Conservation (phyloP, 2,113 vertebrate species). For the Salvelinus alpinus region DNA sequence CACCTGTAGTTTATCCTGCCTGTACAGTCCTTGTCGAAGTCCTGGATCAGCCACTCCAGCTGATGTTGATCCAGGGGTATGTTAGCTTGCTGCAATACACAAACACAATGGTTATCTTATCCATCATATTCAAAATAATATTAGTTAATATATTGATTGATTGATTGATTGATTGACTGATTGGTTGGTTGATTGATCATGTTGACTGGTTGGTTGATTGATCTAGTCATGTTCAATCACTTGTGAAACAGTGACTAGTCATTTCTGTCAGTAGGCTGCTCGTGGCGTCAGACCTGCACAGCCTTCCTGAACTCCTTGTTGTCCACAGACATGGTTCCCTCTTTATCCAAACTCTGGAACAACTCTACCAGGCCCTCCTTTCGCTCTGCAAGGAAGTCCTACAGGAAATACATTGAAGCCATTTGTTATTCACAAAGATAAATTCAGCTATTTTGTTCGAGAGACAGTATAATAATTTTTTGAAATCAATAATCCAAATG, state of each 20-base stretch:
- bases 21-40: slow-evolving; percentile 55
- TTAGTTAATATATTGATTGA: no score
- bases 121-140: neutral
- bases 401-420: neutral
- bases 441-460: no score
- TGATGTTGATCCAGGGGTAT: slow-evolving; percentile 66
- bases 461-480: neutral
- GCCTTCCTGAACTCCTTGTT: slow-evolving; percentile 58
- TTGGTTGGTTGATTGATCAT: no score
- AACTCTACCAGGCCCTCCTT: slow-evolving; percentile 67
- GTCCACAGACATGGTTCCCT: slow-evolving; percentile 62
- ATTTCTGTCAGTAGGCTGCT: no score
- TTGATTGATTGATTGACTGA: no score
- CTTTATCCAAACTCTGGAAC: slow-evolving; percentile 63
- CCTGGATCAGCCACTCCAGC: slow-evolving; percentile 62
- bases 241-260: no score
- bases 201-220: no score
- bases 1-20: slow-evolving; percentile 73
- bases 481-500: no score
- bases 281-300: neutral
- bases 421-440: no score
- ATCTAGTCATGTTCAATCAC: no score
- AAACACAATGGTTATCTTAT: neutral
- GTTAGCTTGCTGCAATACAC: slow-evolving; percentile 52
- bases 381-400: slow-evolving; percentile 57